Percentiles rank a stretch among this genome's conserved stretches.
phyloP scores from a whole-genome alignment of 2,888 invertebrate genomes.

The Cryptophagus acutangulus region DNA sequence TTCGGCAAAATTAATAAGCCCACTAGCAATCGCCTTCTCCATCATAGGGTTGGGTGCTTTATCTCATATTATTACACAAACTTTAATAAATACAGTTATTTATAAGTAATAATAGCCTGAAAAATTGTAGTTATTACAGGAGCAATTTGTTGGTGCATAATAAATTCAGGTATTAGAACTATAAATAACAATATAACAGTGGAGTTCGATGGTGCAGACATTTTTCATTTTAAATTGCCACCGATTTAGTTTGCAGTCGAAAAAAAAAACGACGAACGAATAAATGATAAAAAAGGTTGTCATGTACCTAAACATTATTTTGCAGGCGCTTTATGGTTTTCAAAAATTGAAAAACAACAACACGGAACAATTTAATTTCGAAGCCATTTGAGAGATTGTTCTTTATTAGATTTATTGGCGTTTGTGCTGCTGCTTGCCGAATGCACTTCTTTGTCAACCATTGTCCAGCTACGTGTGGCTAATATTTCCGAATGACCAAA shows the following conservation, averaged over 20 bases:
- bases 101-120: conserved; percentile 1
- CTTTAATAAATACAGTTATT: not conserved
- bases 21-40: no score
- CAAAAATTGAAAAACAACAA: conserved; percentile 9
- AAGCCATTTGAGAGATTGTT: conserved; percentile 21
- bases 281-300: no score
- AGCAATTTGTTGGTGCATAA: conserved; percentile 20
- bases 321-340: conserved; percentile 17
- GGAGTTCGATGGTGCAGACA: conserved; percentile 25
- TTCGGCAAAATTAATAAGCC: no score
- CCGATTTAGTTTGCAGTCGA: conserved; percentile 22
- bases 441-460: conserved; percentile 6
- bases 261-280: conserved; percentile 12
- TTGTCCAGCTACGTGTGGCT: conserved; percentile 9
- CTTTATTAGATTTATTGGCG: conserved; percentile 22
- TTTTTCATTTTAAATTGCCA: conserved; percentile 33
- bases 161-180: conserved; percentile 23
- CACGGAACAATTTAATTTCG: conserved; percentile 18
- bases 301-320: conserved; percentile 14
- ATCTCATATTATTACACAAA: no score
- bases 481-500: conserved; percentile 26
- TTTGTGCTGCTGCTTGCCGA: conserved; percentile 12
- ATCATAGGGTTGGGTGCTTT: no score
- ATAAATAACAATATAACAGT: conserved; percentile 31
- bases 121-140: conserved; percentile 18